Percentiles rank a stretch among this genome's conserved stretches.
Evolutionary conservation across 2,113 vertebrate genomes (phyloP).

Genomic region (Synodontis membranacea): DNA sequence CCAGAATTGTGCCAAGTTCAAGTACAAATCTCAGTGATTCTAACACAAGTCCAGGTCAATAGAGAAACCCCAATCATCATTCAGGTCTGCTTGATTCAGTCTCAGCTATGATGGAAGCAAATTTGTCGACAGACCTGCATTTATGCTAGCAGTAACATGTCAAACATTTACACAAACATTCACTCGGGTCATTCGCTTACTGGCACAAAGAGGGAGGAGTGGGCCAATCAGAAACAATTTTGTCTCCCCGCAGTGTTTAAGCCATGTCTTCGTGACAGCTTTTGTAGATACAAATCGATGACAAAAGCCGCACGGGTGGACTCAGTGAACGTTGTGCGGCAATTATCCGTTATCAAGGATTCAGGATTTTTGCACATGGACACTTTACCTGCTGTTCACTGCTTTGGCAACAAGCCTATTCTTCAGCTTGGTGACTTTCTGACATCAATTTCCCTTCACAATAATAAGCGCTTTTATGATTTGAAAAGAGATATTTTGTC

Average conservation of each 20-base stretch:
- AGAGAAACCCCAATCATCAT: background rate
- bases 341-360: conserved; percentile 16
- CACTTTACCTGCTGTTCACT: background rate
- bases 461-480: background rate
- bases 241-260: background rate
- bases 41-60: background rate
- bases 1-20: background rate
- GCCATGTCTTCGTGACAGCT: conserved; percentile 1
- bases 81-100: background rate
- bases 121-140: background rate
- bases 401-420: background rate
- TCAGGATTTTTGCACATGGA: background rate
- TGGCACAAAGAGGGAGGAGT: background rate
- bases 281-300: conserved; percentile 4
- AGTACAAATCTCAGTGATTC: background rate
- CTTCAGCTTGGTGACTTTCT: background rate
- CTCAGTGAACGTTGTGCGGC: background rate
- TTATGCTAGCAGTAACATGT: background rate
- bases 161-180: background rate
- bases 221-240: background rate
- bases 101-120: background rate
- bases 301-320: background rate
- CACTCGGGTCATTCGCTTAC: background rate
- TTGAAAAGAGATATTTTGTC: background rate
- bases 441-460: background rate